Percentiles rank a stretch among this genome's conserved stretches.
Conservation (phyloP, 1,140 invertebrate genomes). For the Olivierus martensii region DNA sequence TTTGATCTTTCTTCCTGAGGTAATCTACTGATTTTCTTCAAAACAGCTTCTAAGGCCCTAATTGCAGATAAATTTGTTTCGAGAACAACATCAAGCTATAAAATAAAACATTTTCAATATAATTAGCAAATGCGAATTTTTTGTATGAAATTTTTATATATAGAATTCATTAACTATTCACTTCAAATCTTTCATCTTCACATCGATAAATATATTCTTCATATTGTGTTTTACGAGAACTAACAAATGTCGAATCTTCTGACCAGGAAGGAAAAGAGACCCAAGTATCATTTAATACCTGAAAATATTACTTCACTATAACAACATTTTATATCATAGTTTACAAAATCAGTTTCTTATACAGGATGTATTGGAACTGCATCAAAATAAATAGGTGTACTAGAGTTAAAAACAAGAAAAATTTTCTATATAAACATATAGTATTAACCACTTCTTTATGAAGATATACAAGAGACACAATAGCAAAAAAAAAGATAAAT, state of each 20-base stretch:
- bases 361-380: too few relatives aligned
- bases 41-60: slow-evolving; percentile 73
- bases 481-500: too few relatives aligned
- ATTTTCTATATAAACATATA: too few relatives aligned
- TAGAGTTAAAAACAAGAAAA: too few relatives aligned
- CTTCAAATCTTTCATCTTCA: slow-evolving; percentile 78
- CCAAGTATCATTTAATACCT: slow-evolving; percentile 87
- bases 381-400: too few relatives aligned
- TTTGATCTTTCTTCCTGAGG: slow-evolving; percentile 67
- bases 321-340: too few relatives aligned
- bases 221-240: slow-evolving; percentile 88
- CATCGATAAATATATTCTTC: slow-evolving; percentile 95
- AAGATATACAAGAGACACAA: too few relatives aligned
- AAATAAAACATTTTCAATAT: not conserved
- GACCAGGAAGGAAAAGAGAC: slow-evolving; percentile 98
- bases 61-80: slow-evolving; percentile 91
- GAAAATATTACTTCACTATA: not conserved
- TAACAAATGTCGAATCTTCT: slow-evolving; percentile 94
- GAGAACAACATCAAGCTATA: slow-evolving; percentile 80
- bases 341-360: too few relatives aligned
- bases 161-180: not conserved
- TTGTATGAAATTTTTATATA: not conserved
- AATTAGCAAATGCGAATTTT: not conserved
- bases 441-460: too few relatives aligned
- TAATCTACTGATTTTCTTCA: slow-evolving; percentile 83